phyloP scores from a whole-genome alignment of 1,140 invertebrate species.

The Heliconius himera region DNA sequence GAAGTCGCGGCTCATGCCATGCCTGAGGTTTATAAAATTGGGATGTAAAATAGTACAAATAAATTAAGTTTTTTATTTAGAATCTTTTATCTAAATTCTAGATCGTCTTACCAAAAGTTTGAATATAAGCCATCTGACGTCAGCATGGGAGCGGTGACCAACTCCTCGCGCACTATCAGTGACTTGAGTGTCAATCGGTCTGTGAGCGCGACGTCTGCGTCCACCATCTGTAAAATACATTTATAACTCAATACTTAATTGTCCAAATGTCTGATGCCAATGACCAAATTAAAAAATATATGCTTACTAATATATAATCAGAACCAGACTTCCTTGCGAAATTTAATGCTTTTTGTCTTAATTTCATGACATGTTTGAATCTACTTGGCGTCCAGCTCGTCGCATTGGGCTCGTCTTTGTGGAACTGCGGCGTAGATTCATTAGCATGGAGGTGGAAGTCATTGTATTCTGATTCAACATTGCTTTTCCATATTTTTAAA shows the following conservation, averaged over 20 bases:
- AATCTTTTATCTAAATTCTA: not conserved
- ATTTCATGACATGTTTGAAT: conserved; percentile 90
- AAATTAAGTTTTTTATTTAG: not conserved
- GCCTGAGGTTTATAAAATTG: not conserved
- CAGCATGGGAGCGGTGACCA: conserved; percentile 91
- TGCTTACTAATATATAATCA: conserved; percentile 67
- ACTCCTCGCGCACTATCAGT: conserved; percentile 86
- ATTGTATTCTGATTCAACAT: conserved; percentile 86
- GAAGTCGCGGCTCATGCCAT: not conserved
- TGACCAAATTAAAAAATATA: not conserved
- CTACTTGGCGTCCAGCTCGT: conserved; percentile 89
- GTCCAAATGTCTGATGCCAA: not conserved
- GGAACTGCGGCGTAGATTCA: conserved; percentile 65
- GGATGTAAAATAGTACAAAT: not conserved
- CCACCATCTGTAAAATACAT: conserved; percentile 87
- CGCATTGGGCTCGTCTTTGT: conserved; percentile 85
- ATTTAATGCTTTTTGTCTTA: conserved; percentile 90
- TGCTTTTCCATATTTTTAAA: conserved; percentile 87
- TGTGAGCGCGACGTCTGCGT: conserved; percentile 93
- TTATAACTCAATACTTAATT: not conserved
- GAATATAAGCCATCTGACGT: conserved; percentile 94
- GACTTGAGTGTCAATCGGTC: conserved; percentile 86
- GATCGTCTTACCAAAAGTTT: conserved; percentile 90
- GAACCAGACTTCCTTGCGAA: conserved; percentile 83
- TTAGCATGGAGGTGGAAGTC: conserved; percentile 84